phyloP scores from a whole-genome alignment of 2,113 vertebrate genomes.

The Calyptomena viridis region DNA sequence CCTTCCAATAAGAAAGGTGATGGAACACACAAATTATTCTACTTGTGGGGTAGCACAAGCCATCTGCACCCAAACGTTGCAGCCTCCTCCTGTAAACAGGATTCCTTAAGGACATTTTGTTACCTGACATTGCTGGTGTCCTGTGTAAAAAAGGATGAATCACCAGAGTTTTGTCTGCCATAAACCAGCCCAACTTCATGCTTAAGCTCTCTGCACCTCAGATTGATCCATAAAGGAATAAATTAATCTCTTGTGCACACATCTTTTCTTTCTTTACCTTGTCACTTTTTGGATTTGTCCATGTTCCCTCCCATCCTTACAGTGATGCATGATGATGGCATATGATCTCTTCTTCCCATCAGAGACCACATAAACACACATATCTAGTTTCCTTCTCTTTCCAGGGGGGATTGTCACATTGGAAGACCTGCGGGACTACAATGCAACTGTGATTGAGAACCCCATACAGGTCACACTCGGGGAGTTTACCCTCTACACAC shows the following conservation, averaged over 20 bases:
- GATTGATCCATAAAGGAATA: background rate
- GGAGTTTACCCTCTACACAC: conserved; percentile 78
- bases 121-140: background rate
- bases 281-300: background rate
- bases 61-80: background rate
- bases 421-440: conserved; percentile 85
- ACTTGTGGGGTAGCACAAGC: background rate
- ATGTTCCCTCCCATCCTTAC: background rate
- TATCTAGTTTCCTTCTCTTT: conserved; percentile 17
- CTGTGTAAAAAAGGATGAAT: background rate
- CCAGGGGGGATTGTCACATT: conserved; percentile 88
- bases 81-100: background rate
- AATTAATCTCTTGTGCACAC: background rate
- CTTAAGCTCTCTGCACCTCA: background rate
- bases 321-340: background rate
- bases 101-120: background rate
- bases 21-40: background rate
- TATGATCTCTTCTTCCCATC: background rate
- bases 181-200: background rate
- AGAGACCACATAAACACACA: background rate
- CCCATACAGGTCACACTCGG: conserved; percentile 79
- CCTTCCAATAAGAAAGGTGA: background rate
- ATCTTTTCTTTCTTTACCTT: background rate
- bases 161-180: background rate
- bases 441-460: conserved; percentile 72